Base-by-base conservation (phyloP, 1,140 invertebrate species). In the Melipona quadrifasciata region DNA sequence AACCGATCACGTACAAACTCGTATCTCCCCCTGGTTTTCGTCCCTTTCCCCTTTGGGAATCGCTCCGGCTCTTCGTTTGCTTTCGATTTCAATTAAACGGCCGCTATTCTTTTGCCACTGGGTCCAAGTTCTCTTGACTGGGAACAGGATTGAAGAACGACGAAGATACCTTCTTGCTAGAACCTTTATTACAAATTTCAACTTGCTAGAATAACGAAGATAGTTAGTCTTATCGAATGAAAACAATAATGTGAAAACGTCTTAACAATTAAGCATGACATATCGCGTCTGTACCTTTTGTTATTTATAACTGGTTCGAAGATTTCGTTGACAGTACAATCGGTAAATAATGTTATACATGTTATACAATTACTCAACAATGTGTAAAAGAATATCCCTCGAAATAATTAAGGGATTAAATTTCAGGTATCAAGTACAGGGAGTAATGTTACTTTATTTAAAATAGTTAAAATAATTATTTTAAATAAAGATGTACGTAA, bases 111-210 rank as follows among this genome's bases (percentile, higher is more conserved):
- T 61, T 21, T 16, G 10, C 47, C 6, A 12, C 16, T n/a, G 19
- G 2, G 0, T 55, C 3, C 39, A 47, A 47, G 27, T 27, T 39
- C 8, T 6, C 4, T 5, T 8, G 16, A 67, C 21, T 12, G 3
- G 53, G 6, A 51, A 6, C 12, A 39, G 39, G 24, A 3, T 72
- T 39, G 8, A 1, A 81, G 47, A 3, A 2, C 34, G 24, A 12
- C n/a, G 24, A 47, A 0, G n/a, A 1, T 34, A 31, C 72, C 24
- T 58, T 27, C 55, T 61, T 21, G 55, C 55, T 53, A 27, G 77
- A 80, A 84, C 57, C 76, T 90, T 90, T 90, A 90, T 88, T 90
- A 88, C 65, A 88, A 88, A 90, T 65, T 64, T 57, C 72, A 83
- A 58, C 70, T 27, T 58, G 67, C 53, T 83, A 85, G 27, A 80